These are phyloP conservation scores for Carduelis carduelis DNA, from an alignment of 2,797 vertebrate genomes.

Conservation along the genomic window DNA sequence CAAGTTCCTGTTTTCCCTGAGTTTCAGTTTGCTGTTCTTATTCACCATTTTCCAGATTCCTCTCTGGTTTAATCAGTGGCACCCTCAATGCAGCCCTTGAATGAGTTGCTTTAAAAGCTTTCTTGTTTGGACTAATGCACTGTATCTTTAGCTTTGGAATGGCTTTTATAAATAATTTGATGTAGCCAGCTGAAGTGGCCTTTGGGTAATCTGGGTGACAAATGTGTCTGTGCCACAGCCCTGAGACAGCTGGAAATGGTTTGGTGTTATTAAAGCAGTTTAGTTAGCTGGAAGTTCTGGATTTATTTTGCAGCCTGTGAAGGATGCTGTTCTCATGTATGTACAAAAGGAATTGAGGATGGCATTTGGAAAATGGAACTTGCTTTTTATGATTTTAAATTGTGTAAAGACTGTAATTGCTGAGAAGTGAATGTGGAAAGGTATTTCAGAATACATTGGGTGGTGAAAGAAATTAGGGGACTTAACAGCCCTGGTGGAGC, in stretches of 20 bases:
- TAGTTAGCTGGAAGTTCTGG: conserved; percentile 17
- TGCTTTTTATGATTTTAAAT: conserved; percentile 75
- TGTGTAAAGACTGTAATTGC: conserved; percentile 72
- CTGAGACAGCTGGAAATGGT: conserved; percentile 8
- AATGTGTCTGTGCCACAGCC: background rate
- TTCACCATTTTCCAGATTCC: background rate
- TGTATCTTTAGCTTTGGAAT: background rate
- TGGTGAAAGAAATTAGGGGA: conserved; percentile 25
- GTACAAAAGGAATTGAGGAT: conserved; percentile 60
- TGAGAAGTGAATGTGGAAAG: conserved; percentile 62
- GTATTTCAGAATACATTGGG: conserved; percentile 56
- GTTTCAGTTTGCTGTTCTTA: background rate
- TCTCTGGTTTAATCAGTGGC: background rate
- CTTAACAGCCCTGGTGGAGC: background rate
- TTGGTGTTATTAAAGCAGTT: background rate
- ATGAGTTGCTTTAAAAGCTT: conserved; percentile 9
- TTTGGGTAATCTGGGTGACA: background rate
- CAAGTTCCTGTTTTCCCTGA: background rate
- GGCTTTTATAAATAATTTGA: conserved; percentile 31
- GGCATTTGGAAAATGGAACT: conserved; percentile 72
- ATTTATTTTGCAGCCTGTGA: conserved; percentile 71
- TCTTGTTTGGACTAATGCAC: background rate
- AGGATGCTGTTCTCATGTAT: conserved; percentile 59
- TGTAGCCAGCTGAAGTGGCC: background rate
- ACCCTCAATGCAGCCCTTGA: background rate